Evolutionary conservation across 2,797 vertebrate genomes (phyloP), one percentile per base, ranked within the genome.

Genomic region (Danio choprae): DNA sequence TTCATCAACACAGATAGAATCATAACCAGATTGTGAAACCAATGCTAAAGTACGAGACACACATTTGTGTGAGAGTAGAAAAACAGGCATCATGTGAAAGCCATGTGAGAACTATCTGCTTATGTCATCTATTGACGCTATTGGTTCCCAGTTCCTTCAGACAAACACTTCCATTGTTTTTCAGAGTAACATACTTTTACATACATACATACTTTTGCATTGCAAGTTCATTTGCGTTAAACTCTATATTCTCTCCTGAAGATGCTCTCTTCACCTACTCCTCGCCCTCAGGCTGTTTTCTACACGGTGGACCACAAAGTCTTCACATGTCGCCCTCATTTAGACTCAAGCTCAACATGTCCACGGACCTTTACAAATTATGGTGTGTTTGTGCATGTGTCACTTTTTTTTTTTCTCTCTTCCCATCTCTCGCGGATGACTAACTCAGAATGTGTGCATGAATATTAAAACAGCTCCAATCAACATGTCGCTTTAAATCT

Each of bases 281-380:
- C 18, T 72, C 40, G 78, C 41, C 46, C 71, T 67, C 7, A 40
- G 40, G 76, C 65, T 60, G 46, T 56, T 74, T 76, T 82, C 68
- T 82, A 82, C 74, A 67, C 53, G 74, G 38, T 46, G 58, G 53
- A 79, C 81, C 64, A 67, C 69, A 64, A 59, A 62, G 65, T 62
- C 81, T 81, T 84, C 82, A 86, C 73, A 74, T 77, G 82, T 85
- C 85, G 84, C n/a, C 55, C 44, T 53, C 55, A 63, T 73, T 87
- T 68, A 84, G 55, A 59, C 55, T 86, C 78, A 81, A 60, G n/a
- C 77, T 69, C 68, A 38, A 56, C 38, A 18, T 72, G 22, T 79
- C 51, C 58, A 16, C 53, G 36, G 41, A 63, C 68, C 71, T 74
- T 80, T 50, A 44, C 22, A 65, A 38, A 46, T 73, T 59, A 80